These are phyloP conservation scores for Jordanella pulchra DNA, from an alignment of 2,797 vertebrate genomes.

Conservation along the genomic window DNA sequence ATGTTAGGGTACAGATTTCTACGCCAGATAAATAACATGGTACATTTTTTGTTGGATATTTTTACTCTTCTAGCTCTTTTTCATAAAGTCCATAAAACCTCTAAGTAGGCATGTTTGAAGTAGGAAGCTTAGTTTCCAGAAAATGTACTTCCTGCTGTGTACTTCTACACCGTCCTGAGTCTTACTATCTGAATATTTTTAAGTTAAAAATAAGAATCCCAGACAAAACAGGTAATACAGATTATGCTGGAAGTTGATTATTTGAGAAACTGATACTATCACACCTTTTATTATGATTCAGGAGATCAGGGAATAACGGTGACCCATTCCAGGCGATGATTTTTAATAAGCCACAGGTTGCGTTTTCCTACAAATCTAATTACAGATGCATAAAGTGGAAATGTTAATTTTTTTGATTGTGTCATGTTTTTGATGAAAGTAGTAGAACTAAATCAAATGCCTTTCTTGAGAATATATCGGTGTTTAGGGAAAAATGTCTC, in stretches of 20 bases:
- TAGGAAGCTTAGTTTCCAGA: not conserved
- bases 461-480: constrained; percentile 14
- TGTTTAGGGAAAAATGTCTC: constrained; percentile 9
- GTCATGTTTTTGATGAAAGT: constrained; percentile 8
- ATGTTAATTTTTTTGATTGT: constrained; percentile 42
- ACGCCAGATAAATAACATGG: not conserved
- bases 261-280: not conserved
- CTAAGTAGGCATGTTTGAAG: not conserved
- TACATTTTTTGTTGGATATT: not conserved
- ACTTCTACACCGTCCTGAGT: not conserved
- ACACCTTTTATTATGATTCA: not conserved
- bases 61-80: not conserved
- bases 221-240: too few species aligned
- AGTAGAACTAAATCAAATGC: constrained; percentile 24
- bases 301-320: not conserved
- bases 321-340: constrained; percentile 16
- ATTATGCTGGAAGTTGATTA: too few species aligned
- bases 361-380: constrained; percentile 47
- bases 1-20: not conserved
- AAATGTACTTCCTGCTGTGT: not conserved
- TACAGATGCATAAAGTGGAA: constrained; percentile 52
- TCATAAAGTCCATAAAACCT: not conserved
- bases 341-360: constrained; percentile 31
- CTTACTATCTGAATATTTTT: not conserved
- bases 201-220: too few species aligned